Evolutionary conservation across 2,888 invertebrate genomes (phyloP), one percentile per base, ranked within the genome.

Genomic region (Aporophyla nigra): DNA sequence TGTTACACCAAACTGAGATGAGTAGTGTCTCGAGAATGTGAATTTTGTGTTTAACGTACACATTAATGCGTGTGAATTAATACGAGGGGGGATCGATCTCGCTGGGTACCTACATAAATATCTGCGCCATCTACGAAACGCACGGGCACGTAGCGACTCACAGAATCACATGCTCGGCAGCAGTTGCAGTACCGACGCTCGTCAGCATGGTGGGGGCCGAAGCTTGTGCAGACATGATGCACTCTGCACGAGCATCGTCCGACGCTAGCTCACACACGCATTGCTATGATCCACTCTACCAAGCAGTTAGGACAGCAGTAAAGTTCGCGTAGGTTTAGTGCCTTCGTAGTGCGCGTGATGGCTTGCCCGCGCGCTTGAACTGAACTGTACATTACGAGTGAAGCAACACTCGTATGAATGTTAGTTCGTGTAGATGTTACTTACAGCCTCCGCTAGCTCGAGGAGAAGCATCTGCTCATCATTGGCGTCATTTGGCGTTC

Each of bases 41-140:
- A 21, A 14, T 12, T 21, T 7, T 56, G 10, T 27, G 10, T 40
- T 40, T 24, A 40, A 21, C 58, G n/a, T 19, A 33, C 24, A 24
- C 16, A 21, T 59, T 46, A 46, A 27, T 46, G 46, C 21, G 53
- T n/a, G 59, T 21, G 53, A 21, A 21, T n/a, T n/a, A 21, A 3
- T 53, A 53, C 7, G 49, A 61, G 72, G 53, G 27, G 27, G 2
- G 71, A 62, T 54, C 73, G 46, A 63, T 62, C 73, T 54, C 73
- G 46, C 54, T 46, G 62, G 54, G 62, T 43, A 62, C n/a, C n/a
- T n/a, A n/a, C 74, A 74, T 33, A 62, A 71, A 46, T n/a, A 54
- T 54, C 53, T 62, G 33, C 16, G 33, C 33, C 27, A 51, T 21
- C 14, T 14, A 12, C 19, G 0, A 6, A n/a, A 21, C 7, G 10